phyloP scores from a whole-genome alignment of 2,113 vertebrate species.

The Oenanthe melanoleuca region DNA sequence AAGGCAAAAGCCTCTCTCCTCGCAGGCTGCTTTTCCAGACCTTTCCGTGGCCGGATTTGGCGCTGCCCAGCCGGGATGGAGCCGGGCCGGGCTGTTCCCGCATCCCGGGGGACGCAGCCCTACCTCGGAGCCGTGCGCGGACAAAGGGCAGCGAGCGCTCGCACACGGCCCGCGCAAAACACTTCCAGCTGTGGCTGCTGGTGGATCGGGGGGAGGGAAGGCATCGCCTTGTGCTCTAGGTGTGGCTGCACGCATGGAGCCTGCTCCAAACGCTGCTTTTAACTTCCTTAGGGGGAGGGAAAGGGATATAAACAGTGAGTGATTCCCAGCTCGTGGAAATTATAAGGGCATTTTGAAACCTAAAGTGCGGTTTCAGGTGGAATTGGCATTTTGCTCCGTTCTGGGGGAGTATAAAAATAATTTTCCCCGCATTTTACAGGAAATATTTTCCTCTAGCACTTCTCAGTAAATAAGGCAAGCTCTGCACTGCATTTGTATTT shows the following conservation, averaged over 20 bases:
- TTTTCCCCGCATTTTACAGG: background rate
- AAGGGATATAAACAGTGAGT: constrained; percentile 22
- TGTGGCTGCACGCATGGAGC: constrained; percentile 64
- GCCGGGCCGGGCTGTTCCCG: constrained; percentile 75
- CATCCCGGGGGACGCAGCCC: constrained; percentile 73
- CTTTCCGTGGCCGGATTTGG: constrained; percentile 80
- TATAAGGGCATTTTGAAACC: constrained; percentile 1
- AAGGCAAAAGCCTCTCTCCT: constrained; percentile 47
- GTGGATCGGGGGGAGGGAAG: constrained; percentile 36
- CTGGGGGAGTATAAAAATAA: background rate
- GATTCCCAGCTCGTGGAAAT: constrained; percentile 40
- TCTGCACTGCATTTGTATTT: background rate
- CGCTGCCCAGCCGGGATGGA: constrained; percentile 67
- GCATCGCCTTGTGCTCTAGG: constrained; percentile 71
- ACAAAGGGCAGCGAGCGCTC: constrained; percentile 79
- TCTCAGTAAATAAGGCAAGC: background rate
- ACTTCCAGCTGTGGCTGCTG: constrained; percentile 80
- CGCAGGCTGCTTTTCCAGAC: constrained; percentile 70
- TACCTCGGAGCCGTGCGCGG: constrained; percentile 77
- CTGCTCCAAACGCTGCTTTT: constrained; percentile 43
- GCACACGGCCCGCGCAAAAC: constrained; percentile 70
- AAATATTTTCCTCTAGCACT: background rate
- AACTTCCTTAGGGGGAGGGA: constrained; percentile 54
- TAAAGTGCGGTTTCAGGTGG: background rate
- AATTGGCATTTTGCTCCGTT: background rate